A percentile compares a stretch with the other conserved stretches of the same genome.
These are phyloP conservation scores for Dolichotis patagonum DNA, from an alignment of 2,113 vertebrate genomes.

Conservation along the genomic window DNA sequence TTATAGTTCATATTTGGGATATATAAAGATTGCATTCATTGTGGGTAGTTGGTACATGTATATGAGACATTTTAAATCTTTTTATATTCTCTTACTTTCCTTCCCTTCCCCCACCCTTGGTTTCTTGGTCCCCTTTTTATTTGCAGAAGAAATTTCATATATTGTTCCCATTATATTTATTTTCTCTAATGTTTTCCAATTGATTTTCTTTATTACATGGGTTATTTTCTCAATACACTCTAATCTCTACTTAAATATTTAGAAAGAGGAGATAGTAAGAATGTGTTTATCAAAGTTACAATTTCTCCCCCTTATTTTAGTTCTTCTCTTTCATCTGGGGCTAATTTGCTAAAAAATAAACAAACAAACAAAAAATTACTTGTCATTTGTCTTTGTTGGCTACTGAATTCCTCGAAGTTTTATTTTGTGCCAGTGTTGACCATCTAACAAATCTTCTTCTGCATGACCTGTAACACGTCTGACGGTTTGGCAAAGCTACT, in stretches of 20 bases:
- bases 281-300: background rate
- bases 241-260: background rate
- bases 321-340: conserved; percentile 14
- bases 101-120: background rate
- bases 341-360: background rate
- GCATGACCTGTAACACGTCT: background rate
- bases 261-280: background rate
- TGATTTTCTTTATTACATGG: background rate
- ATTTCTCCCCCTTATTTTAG: fast-evolving
- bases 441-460: background rate
- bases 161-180: background rate
- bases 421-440: background rate
- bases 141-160: background rate
- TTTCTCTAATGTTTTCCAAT: background rate
- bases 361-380: background rate
- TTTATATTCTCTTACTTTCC: background rate
- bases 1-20: background rate
- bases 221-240: background rate
- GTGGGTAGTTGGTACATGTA: background rate
- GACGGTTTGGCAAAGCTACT: background rate
- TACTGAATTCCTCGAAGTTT: conserved; percentile 33
- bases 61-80: background rate
- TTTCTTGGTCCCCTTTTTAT: background rate
- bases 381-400: background rate
- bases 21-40: background rate